Base-by-base conservation (phyloP, 2,888 invertebrate genomes). In the Ganaspis brasiliensis region DNA sequence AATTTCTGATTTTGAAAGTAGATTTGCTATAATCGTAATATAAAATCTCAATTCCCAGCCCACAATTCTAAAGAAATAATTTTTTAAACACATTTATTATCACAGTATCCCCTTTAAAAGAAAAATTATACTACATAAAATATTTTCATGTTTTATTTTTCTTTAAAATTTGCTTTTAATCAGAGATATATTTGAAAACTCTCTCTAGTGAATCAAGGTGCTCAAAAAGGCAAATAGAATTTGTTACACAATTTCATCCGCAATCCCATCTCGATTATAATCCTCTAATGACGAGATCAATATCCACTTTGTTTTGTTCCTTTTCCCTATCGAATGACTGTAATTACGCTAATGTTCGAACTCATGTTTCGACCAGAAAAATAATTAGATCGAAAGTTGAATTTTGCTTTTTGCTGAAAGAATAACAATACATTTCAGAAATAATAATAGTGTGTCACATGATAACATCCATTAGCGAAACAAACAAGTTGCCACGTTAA, bases 401-500 rank as follows among this genome's bases (percentile, higher is more conserved):
- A 4, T 45, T 67, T 67, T 9, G 40, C 63, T 45, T 45, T 14
- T 14, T 40, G 21, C 19, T 52, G 8, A 2, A 45, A n/a, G 14
- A 40, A 67, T 24, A 67, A 2, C n/a, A 67, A n/a, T 26, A 14
- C 5, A n/a, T 45, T 67, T 24, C 14, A 26, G 4, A 14, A 19
- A 52, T 9, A n/a, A 19, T 52, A 52, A 31, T 31, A 59, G 35
- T 9, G n/a, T n/a, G 26, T 10, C 26, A 67, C 24, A 26, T n/a
- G 67, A 67, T 49, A 49, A 49, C 26, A 26, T 26, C 67, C 40
- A 67, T 45, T 67, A 67, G 26, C n/a, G 26, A 24, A 24, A 16
- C 9, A 67, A 45, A 67, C 67, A 67, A 45, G 45, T 26, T 67
- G 45, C 45, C 8, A 1, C n/a, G n/a, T 45, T 49, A 67, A 67